Conservation (phyloP, 1,140 invertebrate species). For the Helicoverpa armigera region DNA sequence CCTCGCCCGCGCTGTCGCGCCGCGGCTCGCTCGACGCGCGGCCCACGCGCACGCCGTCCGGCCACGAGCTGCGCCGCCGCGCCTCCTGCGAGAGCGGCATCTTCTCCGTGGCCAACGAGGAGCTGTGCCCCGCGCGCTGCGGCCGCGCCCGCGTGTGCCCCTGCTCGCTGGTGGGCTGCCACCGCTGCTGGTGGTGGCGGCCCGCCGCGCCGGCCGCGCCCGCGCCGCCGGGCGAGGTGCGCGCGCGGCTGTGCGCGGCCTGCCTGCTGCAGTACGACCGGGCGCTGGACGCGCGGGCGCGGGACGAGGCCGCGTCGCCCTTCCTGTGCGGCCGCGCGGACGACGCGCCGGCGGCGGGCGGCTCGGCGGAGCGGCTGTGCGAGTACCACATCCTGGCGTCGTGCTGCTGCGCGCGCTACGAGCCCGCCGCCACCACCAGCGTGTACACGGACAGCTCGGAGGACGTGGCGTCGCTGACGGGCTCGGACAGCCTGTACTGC, state of each 20-base stretch:
- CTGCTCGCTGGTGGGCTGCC: constrained; percentile 81
- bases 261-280: constrained; percentile 74
- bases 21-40: constrained; percentile 60
- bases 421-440: constrained; percentile 88
- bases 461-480: constrained; percentile 93
- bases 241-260: constrained; percentile 65
- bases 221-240: constrained; percentile 44
- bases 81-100: constrained; percentile 96
- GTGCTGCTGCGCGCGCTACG: constrained; percentile 68
- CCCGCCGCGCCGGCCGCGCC: constrained; percentile 46
- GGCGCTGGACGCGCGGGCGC: constrained; percentile 59
- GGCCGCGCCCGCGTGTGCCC: constrained; percentile 75
- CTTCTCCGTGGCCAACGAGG: constrained; percentile 94
- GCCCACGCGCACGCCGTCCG: constrained; percentile 26
- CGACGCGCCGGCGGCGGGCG: constrained; percentile 47
- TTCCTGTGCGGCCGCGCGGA: constrained; percentile 83
- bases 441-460: constrained; percentile 95
- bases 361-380: constrained; percentile 48
- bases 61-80: constrained; percentile 77
- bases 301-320: constrained; percentile 61
- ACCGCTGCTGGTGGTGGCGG: constrained; percentile 80
- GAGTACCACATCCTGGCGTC: constrained; percentile 73
- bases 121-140: constrained; percentile 83
- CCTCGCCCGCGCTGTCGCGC: constrained; percentile 67
- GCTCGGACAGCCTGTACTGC: constrained; percentile 90